A percentile compares a stretch with the other conserved stretches of the same genome.
Evolutionary conservation across 2,888 invertebrate genomes (phyloP).

Genomic region (Thalpophila matura): DNA sequence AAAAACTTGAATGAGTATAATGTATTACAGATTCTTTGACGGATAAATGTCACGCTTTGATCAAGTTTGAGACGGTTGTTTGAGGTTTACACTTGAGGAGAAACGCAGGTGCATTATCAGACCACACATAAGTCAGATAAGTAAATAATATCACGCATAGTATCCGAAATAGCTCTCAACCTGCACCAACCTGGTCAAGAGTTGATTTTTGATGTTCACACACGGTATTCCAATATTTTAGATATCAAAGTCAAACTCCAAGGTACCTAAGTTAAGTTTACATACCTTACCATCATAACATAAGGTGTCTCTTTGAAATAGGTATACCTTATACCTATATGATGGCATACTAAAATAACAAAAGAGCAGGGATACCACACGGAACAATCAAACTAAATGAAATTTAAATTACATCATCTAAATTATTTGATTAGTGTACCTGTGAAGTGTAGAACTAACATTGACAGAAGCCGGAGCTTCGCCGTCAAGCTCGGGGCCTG

Average conservation of each 20-base stretch:
- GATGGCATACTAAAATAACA: background rate
- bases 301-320: too few relatives aligned
- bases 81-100: background rate
- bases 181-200: background rate
- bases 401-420: conserved; percentile 67
- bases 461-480: conserved; percentile 68
- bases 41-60: background rate
- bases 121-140: conserved; percentile 13
- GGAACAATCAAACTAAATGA: conserved; percentile 54
- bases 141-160: background rate
- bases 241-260: too few relatives aligned
- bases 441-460: conserved; percentile 77
- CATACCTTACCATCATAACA: too few relatives aligned
- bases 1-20: conserved; percentile 2
- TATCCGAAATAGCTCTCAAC: background rate
- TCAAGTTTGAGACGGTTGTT: background rate
- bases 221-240: too few relatives aligned
- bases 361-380: conserved; percentile 30
- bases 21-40: background rate
- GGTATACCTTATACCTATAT: background rate
- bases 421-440: conserved; percentile 73
- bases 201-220: too few relatives aligned
- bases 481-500: conserved; percentile 50
- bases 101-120: background rate
- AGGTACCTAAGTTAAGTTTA: too few relatives aligned